Percentiles rank a stretch among this genome's conserved stretches.
Evolutionary conservation across 30 jellyfish, hydroid and myxozoan genomes (phyloP).

Genomic region (Rhopilema esculentum): DNA sequence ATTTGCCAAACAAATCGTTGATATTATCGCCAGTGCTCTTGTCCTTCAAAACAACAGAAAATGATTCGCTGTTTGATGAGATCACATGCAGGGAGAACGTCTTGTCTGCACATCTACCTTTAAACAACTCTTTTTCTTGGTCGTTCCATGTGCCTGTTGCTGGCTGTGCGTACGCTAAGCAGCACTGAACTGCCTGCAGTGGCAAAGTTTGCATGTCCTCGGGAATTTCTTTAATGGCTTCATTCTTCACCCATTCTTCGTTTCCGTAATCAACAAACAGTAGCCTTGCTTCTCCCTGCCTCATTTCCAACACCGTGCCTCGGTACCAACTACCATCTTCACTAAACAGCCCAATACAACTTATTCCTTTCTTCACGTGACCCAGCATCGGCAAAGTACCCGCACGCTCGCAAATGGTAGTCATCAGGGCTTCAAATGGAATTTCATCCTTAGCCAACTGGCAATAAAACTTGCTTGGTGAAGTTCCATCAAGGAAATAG

Average conservation of each 20-base stretch:
- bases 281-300: constrained; percentile 25
- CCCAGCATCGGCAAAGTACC: background rate
- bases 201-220: constrained; percentile 66
- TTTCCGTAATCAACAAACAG: constrained; percentile 92
- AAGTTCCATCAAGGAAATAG: constrained; percentile 32
- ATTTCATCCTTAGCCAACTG: constrained; percentile 37
- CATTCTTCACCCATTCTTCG: constrained; percentile 52
- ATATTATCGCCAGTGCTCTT: constrained; percentile 10
- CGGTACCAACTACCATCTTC: constrained; percentile 77
- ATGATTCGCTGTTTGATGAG: background rate
- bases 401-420: constrained; percentile 6
- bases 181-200: constrained; percentile 69
- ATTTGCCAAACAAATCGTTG: constrained; percentile 24
- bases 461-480: constrained; percentile 46
- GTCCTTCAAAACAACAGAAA: constrained; percentile 12
- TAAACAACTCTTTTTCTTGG: constrained; percentile 6
- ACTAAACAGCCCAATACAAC: constrained; percentile 54
- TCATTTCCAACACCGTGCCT: constrained; percentile 41
- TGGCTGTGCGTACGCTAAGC: constrained; percentile 58
- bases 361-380: constrained; percentile 2
- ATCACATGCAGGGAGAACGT: background rate
- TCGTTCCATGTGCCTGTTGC: background rate
- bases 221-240: constrained; percentile 38
- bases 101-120: constrained; percentile 25
- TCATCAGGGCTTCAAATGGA: constrained; percentile 4